These are phyloP conservation scores for Athrips mouffetella DNA, from an alignment of 2,888 invertebrate species.

Conservation along the genomic window DNA sequence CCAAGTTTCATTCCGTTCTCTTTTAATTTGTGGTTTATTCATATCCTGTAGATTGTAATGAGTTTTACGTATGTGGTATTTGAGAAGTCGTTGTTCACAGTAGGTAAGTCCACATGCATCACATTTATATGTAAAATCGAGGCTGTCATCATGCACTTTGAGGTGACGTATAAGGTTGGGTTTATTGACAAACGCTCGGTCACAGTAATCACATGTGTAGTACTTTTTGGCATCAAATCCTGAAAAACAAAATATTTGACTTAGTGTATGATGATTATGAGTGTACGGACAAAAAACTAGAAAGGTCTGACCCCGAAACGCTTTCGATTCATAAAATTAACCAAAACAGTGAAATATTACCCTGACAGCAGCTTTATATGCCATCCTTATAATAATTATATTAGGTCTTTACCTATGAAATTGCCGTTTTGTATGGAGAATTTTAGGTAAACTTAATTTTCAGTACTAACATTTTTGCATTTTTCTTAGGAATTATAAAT, in stretches of 20 bases:
- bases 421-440: no score
- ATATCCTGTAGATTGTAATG: conserved; percentile 45
- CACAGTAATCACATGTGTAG: conserved; percentile 51
- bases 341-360: no score
- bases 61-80: conserved; percentile 48
- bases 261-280: not conserved
- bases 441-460: no score
- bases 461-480: no score
- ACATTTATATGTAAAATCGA: conserved; percentile 35
- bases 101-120: conserved; percentile 43
- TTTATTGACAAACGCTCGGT: conserved; percentile 47
- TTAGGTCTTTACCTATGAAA: no score
- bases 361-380: no score
- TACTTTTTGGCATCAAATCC: conserved; percentile 24
- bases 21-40: conserved; percentile 31
- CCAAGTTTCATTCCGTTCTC: conserved; percentile 56
- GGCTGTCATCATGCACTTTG: conserved; percentile 46
- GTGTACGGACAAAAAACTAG: not conserved
- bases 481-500: no score
- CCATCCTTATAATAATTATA: no score
- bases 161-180: conserved; percentile 48
- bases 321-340: no score
- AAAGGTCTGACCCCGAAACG: no score
- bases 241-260: conserved; percentile 4
- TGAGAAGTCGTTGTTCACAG: conserved; percentile 48